Evolutionary conservation across 1,140 invertebrate genomes (phyloP), one percentile per base, ranked within the genome.

Genomic region (Thalassaphorura encarpata): DNA sequence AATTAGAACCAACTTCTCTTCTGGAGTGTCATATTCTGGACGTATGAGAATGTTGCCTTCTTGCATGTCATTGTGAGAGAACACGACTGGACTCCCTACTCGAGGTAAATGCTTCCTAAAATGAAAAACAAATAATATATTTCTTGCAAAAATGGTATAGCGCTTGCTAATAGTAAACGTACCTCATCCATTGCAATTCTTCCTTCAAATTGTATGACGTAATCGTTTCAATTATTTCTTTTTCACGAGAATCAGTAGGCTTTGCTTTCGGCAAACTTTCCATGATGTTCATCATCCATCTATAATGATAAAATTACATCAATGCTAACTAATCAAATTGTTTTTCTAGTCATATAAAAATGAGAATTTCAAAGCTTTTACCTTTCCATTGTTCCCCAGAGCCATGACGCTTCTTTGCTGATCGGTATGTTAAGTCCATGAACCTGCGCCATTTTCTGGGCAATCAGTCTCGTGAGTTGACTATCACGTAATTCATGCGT

Each of bases 31-130:
- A 21, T 53, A 57, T 11, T 54, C 52, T 29, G 55, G 54, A 15
- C 63, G 66, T 29, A 72, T 57, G 3, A 78, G 64, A 55, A 77
- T 76, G 66, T 78, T 82, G 70, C 94, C 95, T 78, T 96, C 91
- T 73, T 98, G 94, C 70, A 97, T 76, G 69, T 98, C 95, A 71
- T 98, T 98, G 72, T 99, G 95, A 68, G 90, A 95, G 71, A 99
- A 99, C 0, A 93, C 83, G 1, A 97, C 89, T 0, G 89, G 87
- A 55, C 87, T 85, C n/a, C 73, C 65, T 5, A 77, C 64, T 52
- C 67, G 65, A 2, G 62, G 66, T 36, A 79, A 62, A 42, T 72
- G 72, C 49, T 70, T 67, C 61, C 77, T 78, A 58, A n/a, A 64
- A 45, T 42, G 28, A 16, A 51, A 47, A 50, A 42, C 24, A 2